Conservation (phyloP, 1,140 invertebrate genomes). For the Sinonovacula constricta region DNA sequence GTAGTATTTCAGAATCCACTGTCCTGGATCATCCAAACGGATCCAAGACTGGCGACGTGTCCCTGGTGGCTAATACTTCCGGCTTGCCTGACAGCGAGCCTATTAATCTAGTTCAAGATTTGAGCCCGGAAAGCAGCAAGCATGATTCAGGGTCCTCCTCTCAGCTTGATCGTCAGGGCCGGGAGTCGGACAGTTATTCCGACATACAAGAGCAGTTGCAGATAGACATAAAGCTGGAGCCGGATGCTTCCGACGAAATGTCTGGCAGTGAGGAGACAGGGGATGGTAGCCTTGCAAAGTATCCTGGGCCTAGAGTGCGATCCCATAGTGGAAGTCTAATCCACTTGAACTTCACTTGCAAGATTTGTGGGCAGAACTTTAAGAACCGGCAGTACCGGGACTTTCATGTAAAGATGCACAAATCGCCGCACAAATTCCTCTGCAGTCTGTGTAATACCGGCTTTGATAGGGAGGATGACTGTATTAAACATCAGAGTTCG, state of each 20-base stretch:
- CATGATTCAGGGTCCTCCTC: no score
- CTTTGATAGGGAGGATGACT: constrained; percentile 14
- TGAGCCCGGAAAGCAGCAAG: neutral
- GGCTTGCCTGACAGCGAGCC: neutral
- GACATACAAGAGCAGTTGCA: neutral
- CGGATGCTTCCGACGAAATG: neutral
- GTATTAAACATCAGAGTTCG: neutral
- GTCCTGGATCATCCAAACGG: neutral
- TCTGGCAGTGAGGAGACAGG: neutral
- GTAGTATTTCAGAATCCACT: neutral
- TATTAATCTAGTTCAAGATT: neutral
- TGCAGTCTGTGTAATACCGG: constrained; percentile 6
- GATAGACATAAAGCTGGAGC: neutral
- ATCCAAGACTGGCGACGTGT: no score
- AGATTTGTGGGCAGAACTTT: constrained; percentile 11
- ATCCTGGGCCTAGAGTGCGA: no score
- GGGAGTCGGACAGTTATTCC: neutral
- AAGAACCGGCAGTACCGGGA: constrained; percentile 12
- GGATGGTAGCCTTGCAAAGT: neutral
- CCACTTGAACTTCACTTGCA: constrained; percentile 4
- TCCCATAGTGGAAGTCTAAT: neutral
- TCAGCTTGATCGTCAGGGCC: neutral
- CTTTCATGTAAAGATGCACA: constrained; percentile 23
- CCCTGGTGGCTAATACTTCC: no score
- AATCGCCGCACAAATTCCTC: neutral